phyloP scores from a whole-genome alignment of 1,140 invertebrate species.

The Euwallacea similis region DNA sequence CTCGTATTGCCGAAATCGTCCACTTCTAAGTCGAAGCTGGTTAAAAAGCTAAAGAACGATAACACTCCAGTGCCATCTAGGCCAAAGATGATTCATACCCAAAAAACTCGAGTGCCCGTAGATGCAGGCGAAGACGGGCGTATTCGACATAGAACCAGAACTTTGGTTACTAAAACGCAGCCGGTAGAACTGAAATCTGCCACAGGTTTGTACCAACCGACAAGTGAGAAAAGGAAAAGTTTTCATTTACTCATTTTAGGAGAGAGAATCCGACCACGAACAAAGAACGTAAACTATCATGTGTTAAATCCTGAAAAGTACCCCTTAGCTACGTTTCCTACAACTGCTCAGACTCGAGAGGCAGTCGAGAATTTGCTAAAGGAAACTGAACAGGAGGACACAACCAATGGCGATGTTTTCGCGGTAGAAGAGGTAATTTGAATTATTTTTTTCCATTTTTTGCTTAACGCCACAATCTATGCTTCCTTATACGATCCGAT shows the following conservation, averaged over 20 bases:
- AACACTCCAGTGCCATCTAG: constrained; percentile 54
- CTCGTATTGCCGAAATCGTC: constrained; percentile 40
- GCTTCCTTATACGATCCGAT: too few species aligned
- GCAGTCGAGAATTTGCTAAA: constrained; percentile 48
- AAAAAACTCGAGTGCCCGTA: constrained; percentile 62
- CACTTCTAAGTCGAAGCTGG: constrained; percentile 44
- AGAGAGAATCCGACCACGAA: constrained; percentile 61
- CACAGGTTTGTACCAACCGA: constrained; percentile 24
- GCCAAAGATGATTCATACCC: constrained; percentile 75
- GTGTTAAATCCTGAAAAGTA: constrained; percentile 54
- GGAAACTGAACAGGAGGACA: constrained; percentile 22
- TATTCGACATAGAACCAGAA: constrained; percentile 61
- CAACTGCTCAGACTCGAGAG: constrained; percentile 43
- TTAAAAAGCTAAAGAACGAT: constrained; percentile 54
- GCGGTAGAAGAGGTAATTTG: constrained; percentile 34
- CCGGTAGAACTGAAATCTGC: constrained; percentile 55
- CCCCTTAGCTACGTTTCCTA: constrained; percentile 52
- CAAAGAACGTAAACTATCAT: constrained; percentile 67
- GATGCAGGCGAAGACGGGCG: constrained; percentile 58
- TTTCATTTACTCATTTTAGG: constrained; percentile 10
- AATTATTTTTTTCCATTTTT: not conserved
- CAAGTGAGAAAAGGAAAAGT: too few species aligned
- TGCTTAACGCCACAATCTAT: not conserved
- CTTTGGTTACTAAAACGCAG: constrained; percentile 61
- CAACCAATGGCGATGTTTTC: constrained; percentile 42